Evolutionary conservation across 2,797 vertebrate genomes (phyloP), one percentile per base, ranked within the genome.

Genomic region (Amazona finschi): DNA sequence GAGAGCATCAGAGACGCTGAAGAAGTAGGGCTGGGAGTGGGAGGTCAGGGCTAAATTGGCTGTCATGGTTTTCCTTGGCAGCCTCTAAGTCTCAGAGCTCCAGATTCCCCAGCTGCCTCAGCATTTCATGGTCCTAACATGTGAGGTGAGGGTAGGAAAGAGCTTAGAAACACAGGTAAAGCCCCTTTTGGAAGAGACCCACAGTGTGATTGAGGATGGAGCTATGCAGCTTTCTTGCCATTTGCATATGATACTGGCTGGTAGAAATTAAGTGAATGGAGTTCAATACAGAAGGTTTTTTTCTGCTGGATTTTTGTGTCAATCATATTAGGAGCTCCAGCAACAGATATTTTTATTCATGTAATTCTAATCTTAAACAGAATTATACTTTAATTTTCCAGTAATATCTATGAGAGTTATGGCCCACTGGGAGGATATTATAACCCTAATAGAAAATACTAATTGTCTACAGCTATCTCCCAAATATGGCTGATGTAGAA

Each of bases 181-280:
- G 4, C 8, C 4, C 15, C 28, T 69, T 67, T 44, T 33, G 67
- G 78, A 82, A 49, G 49, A 69, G 16, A 47, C 10, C 3, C 25
- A 22, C 21, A 21, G 10, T 1, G 2, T 55, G 57, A 44, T 12
- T 46, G 41, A 67, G 25, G 49, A 69, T 5, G 2, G 58, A 78
- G 44, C 25, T 19, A 41, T 7, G 20, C 33, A 67, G 13, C n/a
- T 78, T 62, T 15, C 17, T 14, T 66, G 30, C n/a, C 28, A 10
- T 44, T 47, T 65, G 67, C 27, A 9, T 33, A 38, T 0, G 0
- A 33, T 52, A 19, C 33, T 69, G 11, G 4, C 61, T 78, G 55
- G 25, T 64, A 77, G 82, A 60, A 79, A 58, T 76, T 43, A 16
- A 69, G 18, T 22, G 12, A 91, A 31, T 2, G 30, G 58, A 60